These are phyloP conservation scores for Xiphophorus birchmanni DNA, from an alignment of 2,797 vertebrate species.

Conservation along the genomic window DNA sequence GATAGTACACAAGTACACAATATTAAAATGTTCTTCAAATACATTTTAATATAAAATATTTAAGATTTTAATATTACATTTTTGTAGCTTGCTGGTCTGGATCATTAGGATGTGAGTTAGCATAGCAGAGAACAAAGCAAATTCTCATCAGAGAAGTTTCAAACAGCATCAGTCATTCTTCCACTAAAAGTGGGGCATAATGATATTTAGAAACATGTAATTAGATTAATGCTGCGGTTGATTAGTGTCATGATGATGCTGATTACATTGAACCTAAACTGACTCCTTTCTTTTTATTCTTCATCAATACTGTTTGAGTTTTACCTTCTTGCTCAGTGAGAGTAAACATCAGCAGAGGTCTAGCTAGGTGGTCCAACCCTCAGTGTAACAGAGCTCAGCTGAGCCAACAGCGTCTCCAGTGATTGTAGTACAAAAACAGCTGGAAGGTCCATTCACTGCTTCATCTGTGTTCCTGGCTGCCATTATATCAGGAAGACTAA, in stretches of 20 bases:
- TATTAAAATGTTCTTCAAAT: not conserved
- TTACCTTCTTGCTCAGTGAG: not conserved
- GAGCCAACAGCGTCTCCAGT: too few species aligned
- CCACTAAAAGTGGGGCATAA: not conserved
- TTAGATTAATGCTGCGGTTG: too few species aligned
- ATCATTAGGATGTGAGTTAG: not conserved
- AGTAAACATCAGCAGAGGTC: not conserved
- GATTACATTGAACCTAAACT: too few species aligned
- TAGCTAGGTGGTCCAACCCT: too few species aligned
- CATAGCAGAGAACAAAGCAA: not conserved
- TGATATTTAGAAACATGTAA: too few species aligned
- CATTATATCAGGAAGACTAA: too few species aligned
- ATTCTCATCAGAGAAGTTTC: not conserved
- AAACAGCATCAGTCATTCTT: not conserved
- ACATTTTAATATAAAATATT: not conserved
- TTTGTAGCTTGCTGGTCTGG: not conserved
- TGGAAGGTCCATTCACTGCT: too few species aligned
- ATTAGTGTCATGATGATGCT: too few species aligned
- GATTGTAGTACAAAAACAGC: too few species aligned
- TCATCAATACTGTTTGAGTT: not conserved
- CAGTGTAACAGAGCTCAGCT: too few species aligned
- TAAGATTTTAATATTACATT: not conserved
- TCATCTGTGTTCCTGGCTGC: too few species aligned
- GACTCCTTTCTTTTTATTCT: too few species aligned
- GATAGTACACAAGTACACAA: not conserved